phyloP scores from a whole-genome alignment of 2,888 invertebrate species.

The Andricus quercusramuli region DNA sequence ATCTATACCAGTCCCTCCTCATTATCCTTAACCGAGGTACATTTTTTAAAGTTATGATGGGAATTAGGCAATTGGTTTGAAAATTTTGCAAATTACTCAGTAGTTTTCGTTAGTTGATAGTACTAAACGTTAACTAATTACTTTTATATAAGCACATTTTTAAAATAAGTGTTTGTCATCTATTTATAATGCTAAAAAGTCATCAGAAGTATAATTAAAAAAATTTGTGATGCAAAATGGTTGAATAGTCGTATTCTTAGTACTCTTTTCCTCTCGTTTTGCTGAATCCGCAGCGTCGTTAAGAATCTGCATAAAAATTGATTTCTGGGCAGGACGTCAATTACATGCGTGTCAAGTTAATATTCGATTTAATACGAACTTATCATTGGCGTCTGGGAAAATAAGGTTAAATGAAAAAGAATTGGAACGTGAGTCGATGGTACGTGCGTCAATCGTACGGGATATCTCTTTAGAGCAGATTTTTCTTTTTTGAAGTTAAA shows the following conservation, averaged over 20 bases:
- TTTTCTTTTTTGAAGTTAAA: not conserved
- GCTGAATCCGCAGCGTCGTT: not conserved
- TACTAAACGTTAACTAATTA: too few species aligned
- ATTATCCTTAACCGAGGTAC: too few species aligned
- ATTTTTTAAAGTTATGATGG: too few species aligned
- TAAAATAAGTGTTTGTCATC: too few species aligned
- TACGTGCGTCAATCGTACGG: not conserved
- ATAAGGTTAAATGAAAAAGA: not conserved
- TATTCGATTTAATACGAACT: not conserved
- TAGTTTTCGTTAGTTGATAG: too few species aligned
- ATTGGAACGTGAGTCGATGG: not conserved
- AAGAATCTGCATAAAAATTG: not conserved
- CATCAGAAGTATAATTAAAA: too few species aligned
- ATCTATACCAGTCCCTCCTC: too few species aligned
- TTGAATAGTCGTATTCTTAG: not conserved
- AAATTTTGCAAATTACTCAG: too few species aligned
- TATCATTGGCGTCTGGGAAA: not conserved
- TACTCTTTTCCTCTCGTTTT: not conserved
- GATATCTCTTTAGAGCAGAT: not conserved
- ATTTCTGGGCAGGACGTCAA: not conserved
- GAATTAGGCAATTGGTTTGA: too few species aligned
- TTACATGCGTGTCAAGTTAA: not conserved
- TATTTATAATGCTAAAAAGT: too few species aligned
- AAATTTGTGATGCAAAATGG: not conserved
- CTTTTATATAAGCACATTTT: too few species aligned